phyloP scores from a whole-genome alignment of 2,113 vertebrate genomes.

The Cacatua alba region DNA sequence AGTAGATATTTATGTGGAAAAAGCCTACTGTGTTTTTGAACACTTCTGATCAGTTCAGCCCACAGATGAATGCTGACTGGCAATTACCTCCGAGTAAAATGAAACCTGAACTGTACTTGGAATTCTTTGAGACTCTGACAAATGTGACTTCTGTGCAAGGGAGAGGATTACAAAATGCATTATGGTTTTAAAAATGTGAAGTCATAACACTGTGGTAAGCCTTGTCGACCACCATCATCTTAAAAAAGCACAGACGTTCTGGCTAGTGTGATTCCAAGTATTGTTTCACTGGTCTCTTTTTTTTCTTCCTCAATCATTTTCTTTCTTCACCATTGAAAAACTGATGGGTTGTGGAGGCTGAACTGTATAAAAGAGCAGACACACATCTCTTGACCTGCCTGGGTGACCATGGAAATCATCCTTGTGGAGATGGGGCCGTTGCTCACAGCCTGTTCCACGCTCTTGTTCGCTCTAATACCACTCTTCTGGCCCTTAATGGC shows the following conservation, averaged over 20 bases:
- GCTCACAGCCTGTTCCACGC: background rate
- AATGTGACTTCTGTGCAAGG: background rate
- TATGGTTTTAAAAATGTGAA: background rate
- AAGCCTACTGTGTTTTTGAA: background rate
- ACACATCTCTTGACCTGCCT: background rate
- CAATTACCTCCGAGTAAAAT: background rate
- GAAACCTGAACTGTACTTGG: background rate
- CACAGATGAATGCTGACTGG: background rate
- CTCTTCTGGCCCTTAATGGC: background rate
- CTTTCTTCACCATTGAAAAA: background rate
- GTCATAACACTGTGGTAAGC: background rate
- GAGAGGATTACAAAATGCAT: background rate
- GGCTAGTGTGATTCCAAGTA: background rate
- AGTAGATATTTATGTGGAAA: background rate
- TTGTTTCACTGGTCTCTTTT: background rate
- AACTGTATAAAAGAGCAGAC: background rate
- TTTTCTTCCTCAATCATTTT: rapidly evolving
- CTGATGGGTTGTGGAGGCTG: background rate
- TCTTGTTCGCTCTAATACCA: background rate
- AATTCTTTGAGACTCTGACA: background rate
- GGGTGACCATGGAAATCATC: background rate
- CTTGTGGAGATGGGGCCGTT: background rate
- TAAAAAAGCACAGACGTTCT: background rate
- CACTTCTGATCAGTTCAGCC: background rate
- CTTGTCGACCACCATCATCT: background rate